A percentile compares a stretch with the other conserved stretches of the same genome.
These are phyloP conservation scores for Zaprionus inermis DNA, from an alignment of 1,140 invertebrate genomes.

Conservation along the genomic window DNA sequence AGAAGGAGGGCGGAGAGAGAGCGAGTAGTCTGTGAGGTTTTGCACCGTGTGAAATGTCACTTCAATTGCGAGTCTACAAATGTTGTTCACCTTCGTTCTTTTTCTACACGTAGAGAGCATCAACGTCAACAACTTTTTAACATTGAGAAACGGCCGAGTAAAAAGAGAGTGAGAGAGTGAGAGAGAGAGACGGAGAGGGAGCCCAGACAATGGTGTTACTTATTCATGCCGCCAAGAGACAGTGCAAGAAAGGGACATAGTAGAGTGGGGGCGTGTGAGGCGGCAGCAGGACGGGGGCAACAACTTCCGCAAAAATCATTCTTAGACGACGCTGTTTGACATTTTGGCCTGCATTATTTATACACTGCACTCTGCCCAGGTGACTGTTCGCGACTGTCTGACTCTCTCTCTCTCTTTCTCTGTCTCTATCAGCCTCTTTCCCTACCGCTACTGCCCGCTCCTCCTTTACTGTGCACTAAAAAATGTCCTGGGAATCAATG, in stretches of 20 bases:
- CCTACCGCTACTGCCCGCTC: too few species aligned
- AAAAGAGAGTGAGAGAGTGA: slow-evolving; percentile 8
- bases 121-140: slow-evolving; percentile 81
- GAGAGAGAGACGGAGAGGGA: not conserved
- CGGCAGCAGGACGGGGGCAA: slow-evolving; percentile 36
- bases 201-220: slow-evolving; percentile 72
- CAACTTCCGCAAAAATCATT: slow-evolving; percentile 80
- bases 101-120: slow-evolving; percentile 76
- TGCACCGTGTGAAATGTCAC: slow-evolving; percentile 66
- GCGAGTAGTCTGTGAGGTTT: not conserved
- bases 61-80: slow-evolving; percentile 75
- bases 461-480: slow-evolving; percentile 22
- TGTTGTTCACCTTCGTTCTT: slow-evolving; percentile 80
- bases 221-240: slow-evolving; percentile 70
- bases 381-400: slow-evolving; percentile 12
- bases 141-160: slow-evolving; percentile 53
- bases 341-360: slow-evolving; percentile 80
- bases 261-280: not conserved
- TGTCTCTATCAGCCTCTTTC: slow-evolving; percentile 6
- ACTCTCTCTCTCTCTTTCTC: slow-evolving; percentile 2
- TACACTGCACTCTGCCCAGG: slow-evolving; percentile 60
- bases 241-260: not conserved
- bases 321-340: slow-evolving; percentile 76
- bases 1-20: not conserved
- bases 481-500: slow-evolving; percentile 66